These are phyloP conservation scores for Coracopsis vasa DNA, from an alignment of 2,113 vertebrate species.

Conservation along the genomic window DNA sequence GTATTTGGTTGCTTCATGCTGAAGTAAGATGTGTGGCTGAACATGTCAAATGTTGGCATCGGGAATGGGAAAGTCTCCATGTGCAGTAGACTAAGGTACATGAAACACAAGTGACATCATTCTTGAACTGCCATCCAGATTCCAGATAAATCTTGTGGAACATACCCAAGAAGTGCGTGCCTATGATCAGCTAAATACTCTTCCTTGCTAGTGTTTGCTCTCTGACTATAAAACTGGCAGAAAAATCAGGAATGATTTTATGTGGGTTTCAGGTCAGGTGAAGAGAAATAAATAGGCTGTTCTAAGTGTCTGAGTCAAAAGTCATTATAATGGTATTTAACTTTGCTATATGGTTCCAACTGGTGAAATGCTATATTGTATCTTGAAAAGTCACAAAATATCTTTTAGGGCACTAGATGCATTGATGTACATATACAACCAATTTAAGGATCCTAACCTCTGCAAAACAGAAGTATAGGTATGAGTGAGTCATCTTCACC, in stretches of 20 bases:
- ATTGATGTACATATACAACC: neutral
- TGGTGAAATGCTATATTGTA: neutral
- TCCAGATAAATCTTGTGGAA: constrained; percentile 14
- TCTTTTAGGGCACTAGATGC: neutral
- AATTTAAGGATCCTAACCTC: neutral
- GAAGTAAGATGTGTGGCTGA: neutral
- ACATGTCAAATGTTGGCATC: neutral
- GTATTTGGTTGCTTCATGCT: neutral
- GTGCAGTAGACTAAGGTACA: neutral
- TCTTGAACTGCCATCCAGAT: neutral
- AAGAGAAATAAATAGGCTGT: neutral
- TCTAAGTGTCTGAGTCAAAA: neutral
- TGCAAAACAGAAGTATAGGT: neutral
- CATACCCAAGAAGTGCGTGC: neutral
- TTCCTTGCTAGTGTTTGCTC: neutral
- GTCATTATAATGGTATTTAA: neutral
- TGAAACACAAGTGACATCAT: neutral
- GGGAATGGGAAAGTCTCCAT: neutral
- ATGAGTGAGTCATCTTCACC: neutral
- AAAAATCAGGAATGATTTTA: neutral
- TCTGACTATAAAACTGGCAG: neutral
- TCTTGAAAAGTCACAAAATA: neutral
- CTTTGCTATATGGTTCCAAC: neutral
- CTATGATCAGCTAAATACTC: neutral
- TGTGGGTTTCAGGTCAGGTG: neutral